Conservation (phyloP, 1,140 invertebrate genomes). For the Brachionus angularis region DNA sequence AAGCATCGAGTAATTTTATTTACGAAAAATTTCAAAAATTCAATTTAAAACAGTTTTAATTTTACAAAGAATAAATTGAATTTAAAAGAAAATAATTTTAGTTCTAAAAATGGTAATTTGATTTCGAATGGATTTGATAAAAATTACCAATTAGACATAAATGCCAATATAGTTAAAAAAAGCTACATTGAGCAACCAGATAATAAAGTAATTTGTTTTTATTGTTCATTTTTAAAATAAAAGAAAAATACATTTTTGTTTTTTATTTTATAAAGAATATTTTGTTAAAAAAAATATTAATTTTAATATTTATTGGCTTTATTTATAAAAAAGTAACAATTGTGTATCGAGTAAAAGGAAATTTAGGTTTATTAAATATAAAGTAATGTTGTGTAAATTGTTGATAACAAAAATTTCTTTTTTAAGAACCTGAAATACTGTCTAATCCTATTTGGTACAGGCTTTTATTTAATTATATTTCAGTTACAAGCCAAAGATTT, state of each 20-base stretch:
- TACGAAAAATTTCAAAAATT: no score
- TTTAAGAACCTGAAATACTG: neutral
- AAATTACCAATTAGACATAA: neutral
- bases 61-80: no score
- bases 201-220: neutral
- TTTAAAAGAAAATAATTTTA: no score
- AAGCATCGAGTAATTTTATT: no score
- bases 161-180: neutral
- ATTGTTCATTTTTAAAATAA: no score
- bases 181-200: neutral
- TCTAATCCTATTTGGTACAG: constrained; percentile 2
- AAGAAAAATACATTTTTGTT: neutral
- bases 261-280: neutral
- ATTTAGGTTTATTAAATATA: neutral
- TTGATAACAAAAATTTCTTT: neutral
- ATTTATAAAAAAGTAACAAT: no score
- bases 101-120: constrained; percentile 44
- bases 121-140: neutral
- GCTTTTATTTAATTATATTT: constrained; percentile 11
- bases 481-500: constrained; percentile 60
- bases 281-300: neutral
- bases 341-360: neutral
- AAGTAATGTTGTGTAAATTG: neutral
- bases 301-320: no score
- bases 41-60: no score